A percentile compares a stretch with the other conserved stretches of the same genome.
phyloP scores from a whole-genome alignment of 2,113 vertebrate species.

The Triplophysa siluroides region DNA sequence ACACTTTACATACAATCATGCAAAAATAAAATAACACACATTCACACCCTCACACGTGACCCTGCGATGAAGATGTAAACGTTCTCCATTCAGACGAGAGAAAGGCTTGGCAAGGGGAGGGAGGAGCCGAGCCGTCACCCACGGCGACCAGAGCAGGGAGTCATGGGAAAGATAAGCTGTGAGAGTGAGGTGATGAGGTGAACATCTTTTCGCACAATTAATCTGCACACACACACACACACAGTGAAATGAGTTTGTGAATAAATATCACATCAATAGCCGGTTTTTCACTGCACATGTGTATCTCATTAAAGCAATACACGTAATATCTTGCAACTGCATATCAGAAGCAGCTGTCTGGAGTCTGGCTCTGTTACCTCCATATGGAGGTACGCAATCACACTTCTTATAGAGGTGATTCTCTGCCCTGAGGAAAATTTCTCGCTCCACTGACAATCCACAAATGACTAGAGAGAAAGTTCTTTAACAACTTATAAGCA shows the following conservation, averaged over 20 bases:
- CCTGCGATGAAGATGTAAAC: slow-evolving; percentile 51
- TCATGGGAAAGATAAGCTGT: slow-evolving; percentile 59
- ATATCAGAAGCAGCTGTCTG: slow-evolving; percentile 18
- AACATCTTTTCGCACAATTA: slow-evolving; percentile 42
- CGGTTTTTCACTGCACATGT: slow-evolving; percentile 4
- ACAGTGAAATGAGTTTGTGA: not conserved
- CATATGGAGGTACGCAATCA: not conserved
- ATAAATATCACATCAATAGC: slow-evolving; percentile 15
- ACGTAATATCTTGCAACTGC: slow-evolving; percentile 5
- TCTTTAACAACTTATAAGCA: too few relatives aligned
- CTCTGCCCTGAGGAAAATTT: too few relatives aligned
- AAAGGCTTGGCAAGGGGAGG: slow-evolving; percentile 40
- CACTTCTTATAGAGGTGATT: too few relatives aligned
- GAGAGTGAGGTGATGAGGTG: slow-evolving; percentile 52
- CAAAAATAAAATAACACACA: slow-evolving; percentile 2
- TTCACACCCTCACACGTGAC: slow-evolving; percentile 31
- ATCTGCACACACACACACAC: slow-evolving; percentile 24
- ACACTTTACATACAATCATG: too few relatives aligned
- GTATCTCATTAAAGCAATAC: slow-evolving; percentile 1
- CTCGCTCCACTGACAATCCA: too few relatives aligned
- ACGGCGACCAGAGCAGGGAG: slow-evolving; percentile 50
- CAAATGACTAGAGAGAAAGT: too few relatives aligned
- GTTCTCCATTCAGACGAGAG: slow-evolving; percentile 45
- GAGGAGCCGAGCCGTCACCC: slow-evolving; percentile 45
- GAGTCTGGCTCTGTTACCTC: not conserved